Conservation (phyloP, 2,113 vertebrate genomes). For the Motacilla tschutschensis region DNA sequence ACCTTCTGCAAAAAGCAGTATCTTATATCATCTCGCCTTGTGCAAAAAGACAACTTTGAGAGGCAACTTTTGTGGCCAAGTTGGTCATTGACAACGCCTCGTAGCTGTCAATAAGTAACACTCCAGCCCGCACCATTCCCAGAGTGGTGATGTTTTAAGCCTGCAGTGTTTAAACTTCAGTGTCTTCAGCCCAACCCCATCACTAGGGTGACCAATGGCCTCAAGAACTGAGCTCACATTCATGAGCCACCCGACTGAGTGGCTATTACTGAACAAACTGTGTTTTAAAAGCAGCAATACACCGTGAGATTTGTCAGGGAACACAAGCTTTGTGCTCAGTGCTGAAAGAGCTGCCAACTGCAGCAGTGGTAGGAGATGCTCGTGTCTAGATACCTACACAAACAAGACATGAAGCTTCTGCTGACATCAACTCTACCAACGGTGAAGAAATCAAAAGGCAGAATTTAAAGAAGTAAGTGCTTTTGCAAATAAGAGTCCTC, state of each 20-base stretch:
- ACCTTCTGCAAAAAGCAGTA: background rate
- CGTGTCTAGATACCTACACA: background rate
- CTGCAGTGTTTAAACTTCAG: background rate
- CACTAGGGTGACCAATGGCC: accelerated
- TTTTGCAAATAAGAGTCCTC: background rate
- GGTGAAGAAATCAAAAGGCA: background rate
- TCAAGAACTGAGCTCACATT: background rate
- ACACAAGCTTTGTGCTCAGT: background rate
- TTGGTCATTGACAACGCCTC: background rate
- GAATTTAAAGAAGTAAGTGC: background rate
- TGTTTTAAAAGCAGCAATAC: background rate
- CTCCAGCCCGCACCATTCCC: background rate
- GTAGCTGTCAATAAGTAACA: background rate
- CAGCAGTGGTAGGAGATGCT: background rate
- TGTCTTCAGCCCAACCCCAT: background rate
- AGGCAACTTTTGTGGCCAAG: background rate
- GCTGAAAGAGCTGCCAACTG: background rate
- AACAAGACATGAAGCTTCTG: background rate
- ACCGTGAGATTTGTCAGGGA: accelerated
- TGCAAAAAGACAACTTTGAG: background rate
- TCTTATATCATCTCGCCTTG: background rate
- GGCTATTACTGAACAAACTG: background rate
- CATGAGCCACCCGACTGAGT: accelerated
- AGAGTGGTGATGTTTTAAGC: background rate
- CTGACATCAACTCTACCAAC: accelerated